Base-by-base conservation (phyloP, 2,888 invertebrate genomes). In the Drosophila stalkeri region DNA sequence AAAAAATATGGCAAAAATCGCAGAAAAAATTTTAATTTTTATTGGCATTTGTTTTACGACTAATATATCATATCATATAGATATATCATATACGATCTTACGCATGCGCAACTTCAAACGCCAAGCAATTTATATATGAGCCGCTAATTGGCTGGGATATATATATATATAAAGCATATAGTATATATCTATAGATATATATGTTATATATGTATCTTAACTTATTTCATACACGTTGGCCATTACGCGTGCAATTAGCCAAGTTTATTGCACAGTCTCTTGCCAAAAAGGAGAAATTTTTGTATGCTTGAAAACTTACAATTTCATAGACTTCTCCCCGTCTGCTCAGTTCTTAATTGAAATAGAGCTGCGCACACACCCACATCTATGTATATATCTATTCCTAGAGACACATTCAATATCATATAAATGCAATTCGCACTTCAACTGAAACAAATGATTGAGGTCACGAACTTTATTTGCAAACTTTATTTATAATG, bases 391-490 rank as follows among this genome's bases (percentile, higher is more conserved):
- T 12, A 6, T 33, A 67, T 37, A 54, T 9, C 44, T 27, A 20
- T 39, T 39, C 16, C 12, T 16, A 41, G 33, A 47, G 20, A 11
- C n/a, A 11, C 39, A 44, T 55, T 23, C 31, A 20, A n/a, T 16
- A 55, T 16, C 41, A n/a, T 33, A 37, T 6, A 8, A 55, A 60
- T 70, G 37, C 46, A 20, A 44, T 18, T 67, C 47, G 52, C 63
- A 41, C 41, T 71, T 16, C 37, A 39, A 52, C 44, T 54, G 27
- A 54, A 73, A 72, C 70, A 66, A 70, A 65, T 63, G 69, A 74
- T 74, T 79, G 63, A 74, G 79, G 79, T 69, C 65, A 77, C 75
- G 51, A 77, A 74, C 72, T 77, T 70, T 27, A 49, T 39, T 47
- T 43, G 56, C 51, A 2, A 35, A 73, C 72, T 77, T 65, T 31